Base-by-base conservation (phyloP, 2,797 vertebrate species). In the Danio kyathit region DNA sequence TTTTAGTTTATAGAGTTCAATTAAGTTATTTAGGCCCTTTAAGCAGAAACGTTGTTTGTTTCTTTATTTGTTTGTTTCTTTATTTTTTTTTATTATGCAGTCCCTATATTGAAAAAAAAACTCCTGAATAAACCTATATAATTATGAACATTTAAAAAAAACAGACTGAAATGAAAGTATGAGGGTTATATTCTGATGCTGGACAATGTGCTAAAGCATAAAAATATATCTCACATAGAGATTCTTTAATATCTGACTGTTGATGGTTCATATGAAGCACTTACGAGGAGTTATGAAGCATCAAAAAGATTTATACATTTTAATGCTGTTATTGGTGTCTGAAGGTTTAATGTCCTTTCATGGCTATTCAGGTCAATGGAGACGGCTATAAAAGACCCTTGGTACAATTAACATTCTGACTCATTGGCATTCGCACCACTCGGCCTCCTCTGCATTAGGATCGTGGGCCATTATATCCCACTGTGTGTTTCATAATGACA, bases 281-380 rank as follows among this genome's bases (percentile, higher is more conserved):
- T 59, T 74, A 41, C 2, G 43, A 38, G 7, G 48, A 1, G 6
- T 29, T 56, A 44, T 75, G 65, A 61, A 44, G 21, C 51, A 72
- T 71, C 16, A 52, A 46, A 21, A 17, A 6, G 46, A 63, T 57
- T 70, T 60, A 19, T 51, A 12, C 9, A 6, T 19, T 69, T 46
- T 69, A 41, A 70, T 46, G 46, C 38, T 7, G 5, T 76, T 44
- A 76, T 63, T 44, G 40, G 43, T 63, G 7, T 65, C 74, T 76
- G 52, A 64, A 77, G 54, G 49, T 57, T 21, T 77, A 49, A 71
- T 72, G 40, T 51, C 64, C 56, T 63, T 70, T 76, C 57, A 61
- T 52, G 56, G 56, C 71, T 56, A 40, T 29, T 75, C 14, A 16
- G 74, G 80, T 76, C 65, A 71, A 43, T 41, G 44, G 38, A 65